Evolutionary conservation across 2,797 vertebrate species (phyloP).

Genomic region (Sebastes ruberrimus): DNA sequence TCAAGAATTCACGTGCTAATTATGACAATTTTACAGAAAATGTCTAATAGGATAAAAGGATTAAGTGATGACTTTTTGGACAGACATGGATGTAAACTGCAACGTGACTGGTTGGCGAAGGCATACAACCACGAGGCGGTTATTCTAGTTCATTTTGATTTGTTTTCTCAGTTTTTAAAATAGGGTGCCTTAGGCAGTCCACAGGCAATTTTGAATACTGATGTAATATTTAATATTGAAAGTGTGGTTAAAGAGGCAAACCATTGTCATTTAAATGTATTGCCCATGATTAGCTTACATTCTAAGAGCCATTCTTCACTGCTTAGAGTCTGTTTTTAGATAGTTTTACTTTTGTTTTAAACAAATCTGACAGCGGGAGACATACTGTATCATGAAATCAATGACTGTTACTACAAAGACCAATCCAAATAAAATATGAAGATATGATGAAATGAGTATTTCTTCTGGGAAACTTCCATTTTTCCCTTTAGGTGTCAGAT

Average conservation of each 20-base stretch:
- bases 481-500: background rate
- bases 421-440: background rate
- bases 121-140: too few relatives aligned
- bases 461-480: background rate
- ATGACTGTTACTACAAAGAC: background rate
- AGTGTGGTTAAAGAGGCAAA: background rate
- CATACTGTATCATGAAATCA: background rate
- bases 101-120: too few relatives aligned
- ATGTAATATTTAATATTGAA: conserved; percentile 4
- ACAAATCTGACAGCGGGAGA: background rate
- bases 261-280: background rate
- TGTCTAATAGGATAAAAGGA: too few relatives aligned
- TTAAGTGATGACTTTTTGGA: too few relatives aligned
- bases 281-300: background rate
- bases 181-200: background rate
- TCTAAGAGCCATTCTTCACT: background rate
- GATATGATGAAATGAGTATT: background rate
- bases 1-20: too few relatives aligned
- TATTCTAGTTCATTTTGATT: background rate
- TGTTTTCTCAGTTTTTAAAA: background rate
- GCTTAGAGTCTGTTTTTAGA: background rate
- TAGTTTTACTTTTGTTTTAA: background rate
- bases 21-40: too few relatives aligned
- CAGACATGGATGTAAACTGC: too few relatives aligned
- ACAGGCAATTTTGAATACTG: background rate